phyloP scores from a whole-genome alignment of 2,113 vertebrate species.

The Melierax canorus region DNA sequence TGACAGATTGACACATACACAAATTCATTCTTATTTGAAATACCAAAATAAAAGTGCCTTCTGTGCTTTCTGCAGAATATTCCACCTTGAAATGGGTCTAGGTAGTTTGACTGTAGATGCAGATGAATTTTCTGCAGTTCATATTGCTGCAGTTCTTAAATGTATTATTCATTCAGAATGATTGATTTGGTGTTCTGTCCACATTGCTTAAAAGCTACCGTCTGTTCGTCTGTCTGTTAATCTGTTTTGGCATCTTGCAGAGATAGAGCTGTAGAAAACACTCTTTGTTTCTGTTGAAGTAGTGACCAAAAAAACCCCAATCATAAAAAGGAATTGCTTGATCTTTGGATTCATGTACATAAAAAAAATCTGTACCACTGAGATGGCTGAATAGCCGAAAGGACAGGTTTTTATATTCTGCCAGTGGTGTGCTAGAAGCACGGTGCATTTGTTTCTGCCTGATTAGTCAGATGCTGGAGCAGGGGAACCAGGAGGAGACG shows the following conservation, averaged over 20 bases:
- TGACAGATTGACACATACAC: not conserved
- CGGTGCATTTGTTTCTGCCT: not conserved
- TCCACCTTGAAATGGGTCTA: not conserved
- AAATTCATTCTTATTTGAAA: not conserved
- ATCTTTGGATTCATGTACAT: slow-evolving; percentile 9
- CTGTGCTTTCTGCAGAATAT: not conserved
- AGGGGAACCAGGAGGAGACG: not conserved
- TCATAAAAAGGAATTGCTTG: not conserved
- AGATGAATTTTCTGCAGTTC: not conserved
- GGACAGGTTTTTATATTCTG: slow-evolving; percentile 33
- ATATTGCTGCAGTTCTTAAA: not conserved
- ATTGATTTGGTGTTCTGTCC: slow-evolving; percentile 36
- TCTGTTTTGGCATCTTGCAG: not conserved
- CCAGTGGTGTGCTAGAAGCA: not conserved
- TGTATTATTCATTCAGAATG: slow-evolving; percentile 20
- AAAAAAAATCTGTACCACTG: not conserved
- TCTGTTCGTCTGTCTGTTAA: not conserved
- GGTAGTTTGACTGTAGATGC: not conserved
- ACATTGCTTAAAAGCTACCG: not conserved
- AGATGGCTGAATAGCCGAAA: not conserved
- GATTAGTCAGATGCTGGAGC: slow-evolving; percentile 1
- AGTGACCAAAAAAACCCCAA: not conserved
- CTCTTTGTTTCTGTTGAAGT: not conserved
- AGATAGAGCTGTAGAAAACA: not conserved
- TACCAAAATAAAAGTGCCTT: slow-evolving; percentile 5